Conservation (phyloP, 2,113 vertebrate genomes). For the Mustelus asterias region DNA sequence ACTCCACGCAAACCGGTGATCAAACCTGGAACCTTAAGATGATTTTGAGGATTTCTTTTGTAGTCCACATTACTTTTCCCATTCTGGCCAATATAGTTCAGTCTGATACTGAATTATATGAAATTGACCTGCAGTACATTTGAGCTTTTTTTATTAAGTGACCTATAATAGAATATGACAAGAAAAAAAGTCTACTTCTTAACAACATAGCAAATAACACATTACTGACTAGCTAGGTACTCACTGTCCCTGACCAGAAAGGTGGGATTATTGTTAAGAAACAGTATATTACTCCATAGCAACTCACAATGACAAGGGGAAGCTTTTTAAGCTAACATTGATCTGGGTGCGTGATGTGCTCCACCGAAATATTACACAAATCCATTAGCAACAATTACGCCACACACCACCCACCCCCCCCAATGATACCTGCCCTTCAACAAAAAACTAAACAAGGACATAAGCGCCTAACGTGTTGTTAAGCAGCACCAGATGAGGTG, state of each 20-base stretch:
- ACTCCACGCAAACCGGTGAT: background rate
- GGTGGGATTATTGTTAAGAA: background rate
- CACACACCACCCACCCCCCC: no score
- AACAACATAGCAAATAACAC: background rate
- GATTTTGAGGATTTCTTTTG: background rate
- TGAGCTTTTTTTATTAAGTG: background rate
- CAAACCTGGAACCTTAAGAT: background rate
- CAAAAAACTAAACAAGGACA: background rate
- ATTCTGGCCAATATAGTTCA: background rate
- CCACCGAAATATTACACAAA: background rate
- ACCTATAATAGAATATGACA: background rate
- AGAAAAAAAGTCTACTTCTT: background rate
- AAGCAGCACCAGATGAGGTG: background rate
- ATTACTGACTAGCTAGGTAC: background rate
- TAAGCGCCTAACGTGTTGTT: background rate
- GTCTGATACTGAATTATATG: background rate
- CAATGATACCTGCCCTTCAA: no score
- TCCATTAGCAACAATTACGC: background rate
- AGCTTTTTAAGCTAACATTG: background rate
- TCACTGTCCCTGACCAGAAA: background rate
- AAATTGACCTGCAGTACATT: no score
- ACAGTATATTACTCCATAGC: background rate
- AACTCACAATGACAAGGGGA: background rate
- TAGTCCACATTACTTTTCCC: background rate
- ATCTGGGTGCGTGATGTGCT: background rate